A percentile compares a stretch with the other conserved stretches of the same genome.
Evolutionary conservation across 2,113 vertebrate genomes (phyloP).

Genomic region (Myotis yumanensis): DNA sequence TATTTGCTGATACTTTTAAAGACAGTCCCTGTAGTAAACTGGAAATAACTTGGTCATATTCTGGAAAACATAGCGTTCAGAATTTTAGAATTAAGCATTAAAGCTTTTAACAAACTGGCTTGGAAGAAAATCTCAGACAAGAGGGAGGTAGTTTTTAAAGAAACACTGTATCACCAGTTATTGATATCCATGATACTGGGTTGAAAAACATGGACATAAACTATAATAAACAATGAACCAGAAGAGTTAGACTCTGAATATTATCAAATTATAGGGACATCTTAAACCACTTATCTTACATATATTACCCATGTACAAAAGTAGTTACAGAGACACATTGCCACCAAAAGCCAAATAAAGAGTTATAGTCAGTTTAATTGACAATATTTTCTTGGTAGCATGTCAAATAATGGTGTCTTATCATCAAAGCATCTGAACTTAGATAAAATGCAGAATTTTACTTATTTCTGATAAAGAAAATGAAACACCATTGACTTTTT

Average conservation of each 20-base stretch:
- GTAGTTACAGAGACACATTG: neutral
- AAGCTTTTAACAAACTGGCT: neutral
- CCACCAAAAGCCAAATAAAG: neutral
- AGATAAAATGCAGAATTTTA: constrained; percentile 3
- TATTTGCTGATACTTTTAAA: neutral
- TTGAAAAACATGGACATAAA: neutral
- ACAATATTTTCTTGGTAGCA: neutral
- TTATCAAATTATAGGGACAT: neutral
- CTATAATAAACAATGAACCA: neutral
- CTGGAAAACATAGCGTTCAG: neutral
- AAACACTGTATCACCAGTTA: neutral
- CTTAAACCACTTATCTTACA: constrained; percentile 26
- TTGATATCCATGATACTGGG: neutral
- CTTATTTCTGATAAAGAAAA: constrained; percentile 17
- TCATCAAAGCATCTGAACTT: neutral
- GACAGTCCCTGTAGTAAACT: neutral
- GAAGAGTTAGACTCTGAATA: neutral
- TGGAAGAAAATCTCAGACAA: constrained; percentile 24
- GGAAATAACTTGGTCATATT: neutral
- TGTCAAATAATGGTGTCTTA: constrained; percentile 10
- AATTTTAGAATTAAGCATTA: neutral
- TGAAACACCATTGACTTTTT: neutral
- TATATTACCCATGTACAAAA: neutral
- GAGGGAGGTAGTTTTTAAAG: neutral
- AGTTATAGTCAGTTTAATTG: neutral